Base-by-base conservation (phyloP, 2,888 invertebrate genomes). In the Drosophila antonietae region DNA sequence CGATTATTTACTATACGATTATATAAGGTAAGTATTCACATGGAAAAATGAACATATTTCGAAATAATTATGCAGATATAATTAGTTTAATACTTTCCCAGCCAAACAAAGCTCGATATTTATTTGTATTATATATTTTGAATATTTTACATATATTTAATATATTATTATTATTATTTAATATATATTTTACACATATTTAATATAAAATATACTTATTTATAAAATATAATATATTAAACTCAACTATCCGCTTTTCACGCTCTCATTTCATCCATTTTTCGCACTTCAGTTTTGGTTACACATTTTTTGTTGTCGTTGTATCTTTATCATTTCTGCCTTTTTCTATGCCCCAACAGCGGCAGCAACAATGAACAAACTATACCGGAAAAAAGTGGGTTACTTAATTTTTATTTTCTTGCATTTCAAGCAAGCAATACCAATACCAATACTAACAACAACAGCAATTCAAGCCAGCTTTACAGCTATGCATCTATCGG, bases 331-430 rank as follows among this genome's bases (percentile, higher is more conserved):
- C 37, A 37, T 37, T 37, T 14, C 37, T 37, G 37, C 37, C 59
- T 68, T 47, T 55, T 59, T 59, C 57, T 69, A 63, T 75, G 73
- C 76, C 49, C 14, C 75, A 58, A 41, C 66, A 47, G 52, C 59
- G 59, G 66, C 73, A 79, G 60, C 66, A 74, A 79, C 68, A 79
- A 64, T 72, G 74, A 73, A 52, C n/a, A 75, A 81, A 71, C 61
- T 81, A 69, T 83, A 81, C 77, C 83, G 78, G 74, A 82, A 84
- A 85, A 86, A 86, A 86, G 81, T 88, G 88, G 86, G 86, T 88
- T 86, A 86, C 85, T 86, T 88, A 81, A 88, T 70, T 88, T 88
- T 83, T 78, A 83, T 87, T 86, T 88, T 83, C 81, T 81, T 82
- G 82, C 80, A 70, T 79, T 79, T 77, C 62, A 69, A 68, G 66